Evolutionary conservation across 2,797 vertebrate genomes (phyloP), one percentile per base, ranked within the genome.

Genomic region (Xiphophorus birchmanni): DNA sequence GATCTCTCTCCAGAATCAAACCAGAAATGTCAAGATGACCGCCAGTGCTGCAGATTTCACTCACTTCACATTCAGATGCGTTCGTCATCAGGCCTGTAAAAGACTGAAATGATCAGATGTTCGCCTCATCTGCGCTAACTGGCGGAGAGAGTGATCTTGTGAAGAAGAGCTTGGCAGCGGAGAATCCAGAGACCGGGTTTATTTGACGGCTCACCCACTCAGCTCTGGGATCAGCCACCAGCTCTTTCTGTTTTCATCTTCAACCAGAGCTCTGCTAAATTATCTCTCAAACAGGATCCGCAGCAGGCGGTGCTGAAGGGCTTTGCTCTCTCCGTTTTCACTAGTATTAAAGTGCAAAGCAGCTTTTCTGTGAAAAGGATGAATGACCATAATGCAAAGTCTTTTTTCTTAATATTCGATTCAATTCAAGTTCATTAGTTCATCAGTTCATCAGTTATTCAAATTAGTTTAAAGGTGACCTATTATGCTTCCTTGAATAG

Each of bases 171-270:
- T 92, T 92, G 91, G 90, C 90, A 92, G 86, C 89, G 48, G 78
- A 74, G 84, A 80, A 85, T 87, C 86, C 56, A 91, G 86, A 90
- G 86, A 86, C 81, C 88, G 82, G 91, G 88, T 94, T 93, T 94
- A 91, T 94, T 91, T 91, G 89, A 92, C 90, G 86, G 90, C 91
- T 93, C 94, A 88, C 93, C 92, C 93, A 92, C 93, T 94, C 93
- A 86, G 92, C 87, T 89, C 87, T 87, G 86, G 88, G 86, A 87
- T 93, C 88, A 84, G 84, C 87, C 90, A 88, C 90, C 52, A 87
- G 86, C 86, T 91, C 83, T 87, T 91, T 89, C 88, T 91, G 82
- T 92, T 92, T 93, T 90, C 76, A 80, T 85, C 85, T 84, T 72
- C 82, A 82, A 80, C 86, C 89, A 86, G 87, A 92, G 82, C 83